phyloP scores from a whole-genome alignment of 2,797 vertebrate genomes.

The Lacerta viridis region DNA sequence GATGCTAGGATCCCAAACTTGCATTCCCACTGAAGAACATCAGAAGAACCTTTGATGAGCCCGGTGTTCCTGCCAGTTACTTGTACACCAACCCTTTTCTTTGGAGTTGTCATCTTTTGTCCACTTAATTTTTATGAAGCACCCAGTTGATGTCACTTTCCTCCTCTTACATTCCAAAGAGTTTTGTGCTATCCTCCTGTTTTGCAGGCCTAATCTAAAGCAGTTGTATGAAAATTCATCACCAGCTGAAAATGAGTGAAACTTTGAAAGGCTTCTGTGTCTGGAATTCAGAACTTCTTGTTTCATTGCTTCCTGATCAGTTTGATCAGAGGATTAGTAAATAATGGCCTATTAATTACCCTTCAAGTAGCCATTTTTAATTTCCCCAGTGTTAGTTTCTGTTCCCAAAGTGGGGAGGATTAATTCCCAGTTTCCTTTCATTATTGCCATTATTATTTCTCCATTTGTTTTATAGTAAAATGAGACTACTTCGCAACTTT shows the following conservation, averaged over 20 bases:
- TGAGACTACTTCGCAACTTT: too few relatives aligned
- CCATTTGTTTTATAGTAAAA: too few relatives aligned
- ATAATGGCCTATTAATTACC: not conserved
- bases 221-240: not conserved
- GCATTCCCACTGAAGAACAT: not conserved
- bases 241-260: not conserved
- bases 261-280: not conserved
- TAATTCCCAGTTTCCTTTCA: too few relatives aligned
- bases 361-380: not conserved
- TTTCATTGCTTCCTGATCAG: not conserved
- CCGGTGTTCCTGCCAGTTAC: not conserved
- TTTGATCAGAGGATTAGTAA: not conserved
- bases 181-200: not conserved
- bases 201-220: not conserved
- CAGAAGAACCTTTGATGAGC: not conserved
- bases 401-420: too few relatives aligned
- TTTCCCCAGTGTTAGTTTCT: too few relatives aligned
- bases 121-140: not conserved
- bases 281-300: not conserved
- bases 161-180: not conserved
- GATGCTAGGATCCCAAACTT: not conserved
- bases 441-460: too few relatives aligned
- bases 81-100: not conserved
- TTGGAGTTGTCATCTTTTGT: not conserved
- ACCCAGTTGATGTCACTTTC: not conserved